Conservation (phyloP, 2,113 vertebrate species). For the Mesitornis unicolor region DNA sequence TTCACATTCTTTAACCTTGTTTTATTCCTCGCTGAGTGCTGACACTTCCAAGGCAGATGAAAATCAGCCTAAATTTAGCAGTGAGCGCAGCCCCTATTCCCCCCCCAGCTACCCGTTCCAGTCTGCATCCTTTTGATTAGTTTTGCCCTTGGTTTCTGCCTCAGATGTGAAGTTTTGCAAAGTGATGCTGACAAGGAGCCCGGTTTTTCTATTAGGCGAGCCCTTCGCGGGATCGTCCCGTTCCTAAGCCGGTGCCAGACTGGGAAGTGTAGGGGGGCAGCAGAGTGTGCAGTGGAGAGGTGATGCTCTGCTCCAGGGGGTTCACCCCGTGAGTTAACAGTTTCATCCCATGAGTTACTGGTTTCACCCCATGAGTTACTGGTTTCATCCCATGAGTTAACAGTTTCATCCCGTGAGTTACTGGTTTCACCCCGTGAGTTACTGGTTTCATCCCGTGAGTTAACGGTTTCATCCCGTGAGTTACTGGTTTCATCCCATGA, state of each 20-base stretch:
- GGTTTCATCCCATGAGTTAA: no score
- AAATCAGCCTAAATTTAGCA: constrained; percentile 71
- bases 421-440: no score
- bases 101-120: background rate
- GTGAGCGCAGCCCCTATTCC: background rate
- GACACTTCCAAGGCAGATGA: constrained; percentile 70
- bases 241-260: fast-evolving
- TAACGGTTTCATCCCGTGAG: no score
- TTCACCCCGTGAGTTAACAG: no score
- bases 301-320: fast-evolving
- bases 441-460: no score
- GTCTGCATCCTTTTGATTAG: constrained; percentile 60
- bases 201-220: background rate
- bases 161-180: constrained; percentile 38
- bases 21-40: constrained; percentile 67
- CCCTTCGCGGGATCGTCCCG: background rate
- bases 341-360: no score
- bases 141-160: constrained; percentile 61
- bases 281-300: background rate
- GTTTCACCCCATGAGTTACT: no score
- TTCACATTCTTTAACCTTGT: constrained; percentile 75
- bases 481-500: no score
- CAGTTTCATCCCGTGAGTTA: no score
- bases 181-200: background rate
- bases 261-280: background rate